Evolutionary conservation across 2,113 vertebrate genomes (phyloP), one percentile per base, ranked within the genome.

Genomic region (Burhinus oedicnemus): DNA sequence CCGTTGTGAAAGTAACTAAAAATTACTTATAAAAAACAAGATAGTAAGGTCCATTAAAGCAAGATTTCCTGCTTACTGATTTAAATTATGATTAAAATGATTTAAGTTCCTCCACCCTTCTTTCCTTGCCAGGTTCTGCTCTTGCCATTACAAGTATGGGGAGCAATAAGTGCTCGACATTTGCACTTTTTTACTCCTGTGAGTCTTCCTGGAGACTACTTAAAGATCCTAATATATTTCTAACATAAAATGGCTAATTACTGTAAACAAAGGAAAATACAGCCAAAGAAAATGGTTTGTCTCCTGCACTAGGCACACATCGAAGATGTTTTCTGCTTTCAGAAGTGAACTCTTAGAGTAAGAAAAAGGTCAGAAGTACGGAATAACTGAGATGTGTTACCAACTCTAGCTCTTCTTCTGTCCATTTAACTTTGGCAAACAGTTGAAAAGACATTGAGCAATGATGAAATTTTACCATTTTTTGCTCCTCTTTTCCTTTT

Each of bases 391-490:
- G 6, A 57, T n/a, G 1, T 42, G 8, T 74, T 74, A 86, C 19
- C 16, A 86, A 2, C 6, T 88, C n/a, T 12, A 52, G 20, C 14
- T 66, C 17, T 68, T 55, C 38, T 57, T 80, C 10, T 55, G 16
- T 40, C 49, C 5, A 2, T 20, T 47, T 49, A 27, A 82, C 38
- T 83, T 83, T 18, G 45, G 18, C 42, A 71, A 91, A 54, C 14
- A 51, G 10, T 18, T 32, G 5, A 84, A 71, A 84, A 82, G 25
- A 91, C 40, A 29, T 5, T 58, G 54, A 65, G 6, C 22, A 88
- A 30, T 36, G 12, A 68, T 5, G 6, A 58, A 64, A 47, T 74
- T 11, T 70, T 0, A 0, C 45, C 0, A 1, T 68, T 85, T 92
- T 34, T 79, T 79, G 11, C 6, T 47, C n/a, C 62, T 69, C 21